A percentile compares a stretch with the other conserved stretches of the same genome.
Evolutionary conservation across 1,140 invertebrate genomes (phyloP).

Genomic region (Orchesella cincta): DNA sequence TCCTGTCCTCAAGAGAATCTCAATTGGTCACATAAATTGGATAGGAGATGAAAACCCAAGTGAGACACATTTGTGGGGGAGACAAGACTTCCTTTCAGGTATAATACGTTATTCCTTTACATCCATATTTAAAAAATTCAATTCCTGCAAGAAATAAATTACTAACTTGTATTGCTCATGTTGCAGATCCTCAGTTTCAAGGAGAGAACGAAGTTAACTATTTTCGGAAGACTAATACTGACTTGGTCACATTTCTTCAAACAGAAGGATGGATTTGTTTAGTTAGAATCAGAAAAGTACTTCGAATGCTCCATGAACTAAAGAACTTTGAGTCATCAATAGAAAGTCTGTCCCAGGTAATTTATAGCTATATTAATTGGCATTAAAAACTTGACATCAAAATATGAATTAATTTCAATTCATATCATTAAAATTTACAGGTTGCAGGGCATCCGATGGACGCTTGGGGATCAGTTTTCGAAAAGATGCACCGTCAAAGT

Average conservation of each 20-base stretch:
- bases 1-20: constrained; percentile 17
- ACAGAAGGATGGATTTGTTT: constrained; percentile 25
- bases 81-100: constrained; percentile 20
- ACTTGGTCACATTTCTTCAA: constrained; percentile 24
- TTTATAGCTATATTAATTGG: background rate
- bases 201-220: constrained; percentile 18
- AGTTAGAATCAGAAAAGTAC: constrained; percentile 11
- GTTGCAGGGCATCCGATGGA: background rate
- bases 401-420: background rate
- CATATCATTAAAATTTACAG: background rate
- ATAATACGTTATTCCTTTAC: background rate
- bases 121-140: no score
- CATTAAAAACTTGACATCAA: no score
- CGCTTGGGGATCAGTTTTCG: background rate
- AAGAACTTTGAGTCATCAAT: constrained; percentile 5
- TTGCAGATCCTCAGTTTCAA: constrained; percentile 22
- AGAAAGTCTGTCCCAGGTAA: background rate
- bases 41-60: background rate
- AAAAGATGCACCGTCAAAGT: background rate
- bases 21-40: background rate
- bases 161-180: no score
- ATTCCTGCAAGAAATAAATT: no score
- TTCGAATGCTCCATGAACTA: constrained; percentile 7
- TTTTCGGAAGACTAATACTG: constrained; percentile 10
- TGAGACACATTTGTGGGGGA: constrained; percentile 16